Evolutionary conservation across 1,140 invertebrate genomes (phyloP).

Genomic region (Drosophila trapezifrons): DNA sequence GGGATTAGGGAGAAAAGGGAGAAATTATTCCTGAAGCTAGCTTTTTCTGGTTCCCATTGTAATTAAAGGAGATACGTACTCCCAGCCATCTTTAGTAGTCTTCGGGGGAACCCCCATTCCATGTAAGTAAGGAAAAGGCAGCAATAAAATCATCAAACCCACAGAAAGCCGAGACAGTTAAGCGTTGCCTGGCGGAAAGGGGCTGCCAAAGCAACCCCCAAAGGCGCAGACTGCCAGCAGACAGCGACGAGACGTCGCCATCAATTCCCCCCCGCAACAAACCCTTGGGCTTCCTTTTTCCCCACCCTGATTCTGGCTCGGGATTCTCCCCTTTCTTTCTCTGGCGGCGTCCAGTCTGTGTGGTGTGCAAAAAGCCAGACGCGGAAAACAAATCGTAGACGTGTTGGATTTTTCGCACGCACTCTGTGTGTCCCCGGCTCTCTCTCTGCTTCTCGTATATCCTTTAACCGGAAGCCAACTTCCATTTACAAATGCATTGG

Average conservation of each 20-base stretch:
- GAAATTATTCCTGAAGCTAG: too few species aligned
- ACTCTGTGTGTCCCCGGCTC: conserved; percentile 31
- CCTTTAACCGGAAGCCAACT: conserved; percentile 77
- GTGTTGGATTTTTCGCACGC: conserved; percentile 80
- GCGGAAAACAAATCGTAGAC: conserved; percentile 63
- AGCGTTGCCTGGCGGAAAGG: neutral
- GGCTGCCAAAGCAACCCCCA: conserved; percentile 55
- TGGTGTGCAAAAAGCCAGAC: conserved; percentile 54
- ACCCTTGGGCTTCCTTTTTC: conserved; percentile 24
- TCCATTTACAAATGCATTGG: conserved; percentile 68
- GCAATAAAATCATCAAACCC: conserved; percentile 75
- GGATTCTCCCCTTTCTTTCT: conserved; percentile 2
- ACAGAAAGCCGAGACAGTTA: conserved; percentile 36
- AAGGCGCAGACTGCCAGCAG: conserved; percentile 67
- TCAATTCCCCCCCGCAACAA: conserved; percentile 45
- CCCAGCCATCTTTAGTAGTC: neutral
- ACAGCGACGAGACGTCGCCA: conserved; percentile 75
- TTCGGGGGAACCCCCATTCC: conserved; percentile 1
- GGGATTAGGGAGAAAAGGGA: conserved; percentile 51
- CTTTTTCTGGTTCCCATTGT: too few species aligned
- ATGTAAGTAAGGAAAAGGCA: conserved; percentile 1
- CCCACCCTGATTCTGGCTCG: neutral
- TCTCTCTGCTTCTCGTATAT: conserved; percentile 66
- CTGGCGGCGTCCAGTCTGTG: conserved; percentile 73
- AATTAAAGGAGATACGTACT: neutral